These are phyloP conservation scores for Pocillopora verrucosa DNA, from an alignment of 64 coral and sea anemone species.

Conservation along the genomic window DNA sequence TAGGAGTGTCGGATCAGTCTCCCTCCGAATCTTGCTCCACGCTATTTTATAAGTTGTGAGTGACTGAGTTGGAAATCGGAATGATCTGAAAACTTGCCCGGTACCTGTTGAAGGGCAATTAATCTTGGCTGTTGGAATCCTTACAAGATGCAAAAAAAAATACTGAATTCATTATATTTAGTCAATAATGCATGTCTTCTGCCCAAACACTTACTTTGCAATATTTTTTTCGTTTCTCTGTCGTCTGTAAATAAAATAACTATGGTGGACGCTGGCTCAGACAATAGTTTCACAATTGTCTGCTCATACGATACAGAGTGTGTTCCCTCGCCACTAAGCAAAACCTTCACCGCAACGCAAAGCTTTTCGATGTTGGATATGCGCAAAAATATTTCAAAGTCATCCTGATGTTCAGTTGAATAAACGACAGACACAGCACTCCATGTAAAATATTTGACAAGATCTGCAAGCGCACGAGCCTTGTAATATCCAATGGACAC, in stretches of 20 bases:
- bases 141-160: too few relatives aligned
- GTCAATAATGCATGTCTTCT: too few relatives aligned
- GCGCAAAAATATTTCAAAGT: slow-evolving; percentile 51
- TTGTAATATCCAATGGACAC: slow-evolving; percentile 60
- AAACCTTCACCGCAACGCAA: slow-evolving; percentile 55
- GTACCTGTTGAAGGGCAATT: background rate
- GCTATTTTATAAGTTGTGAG: background rate
- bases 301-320: background rate
- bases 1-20: too few relatives aligned
- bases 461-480: slow-evolving; percentile 66
- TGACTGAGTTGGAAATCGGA: background rate
- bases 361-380: slow-evolving; percentile 51
- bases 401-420: slow-evolving; percentile 5
- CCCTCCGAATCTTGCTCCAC: too few relatives aligned
- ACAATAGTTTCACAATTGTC: slow-evolving; percentile 10
- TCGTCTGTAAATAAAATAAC: slow-evolving; percentile 54
- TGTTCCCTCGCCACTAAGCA: background rate
- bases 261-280: slow-evolving; percentile 26
- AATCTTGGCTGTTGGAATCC: background rate
- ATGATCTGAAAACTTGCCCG: slow-evolving; percentile 10
- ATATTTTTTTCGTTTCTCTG: slow-evolving; percentile 30
- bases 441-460: slow-evolving; percentile 75
- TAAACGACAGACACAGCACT: slow-evolving; percentile 57
- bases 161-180: too few relatives aligned
- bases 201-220: slow-evolving; percentile 35